Percentiles rank a stretch among this genome's conserved stretches.
Conservation (phyloP, 2,888 invertebrate species). For the Conus canariensis region DNA sequence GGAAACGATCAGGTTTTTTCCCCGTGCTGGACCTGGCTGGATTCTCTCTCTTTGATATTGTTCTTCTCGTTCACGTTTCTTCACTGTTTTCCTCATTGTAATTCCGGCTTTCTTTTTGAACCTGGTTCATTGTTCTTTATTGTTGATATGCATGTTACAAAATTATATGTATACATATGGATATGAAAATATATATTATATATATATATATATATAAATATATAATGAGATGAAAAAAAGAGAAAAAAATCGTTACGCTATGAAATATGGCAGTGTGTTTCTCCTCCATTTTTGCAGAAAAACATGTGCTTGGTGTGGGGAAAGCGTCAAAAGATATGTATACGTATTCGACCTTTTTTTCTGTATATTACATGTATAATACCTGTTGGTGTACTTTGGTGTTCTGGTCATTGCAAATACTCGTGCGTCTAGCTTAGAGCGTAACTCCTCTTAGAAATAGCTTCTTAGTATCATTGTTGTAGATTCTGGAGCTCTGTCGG, state of each 20-base stretch:
- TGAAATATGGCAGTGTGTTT: background rate
- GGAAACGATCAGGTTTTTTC: background rate
- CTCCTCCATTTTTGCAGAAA: background rate
- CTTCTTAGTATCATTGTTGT: background rate
- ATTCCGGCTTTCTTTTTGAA: background rate
- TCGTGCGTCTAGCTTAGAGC: conserved; percentile 19
- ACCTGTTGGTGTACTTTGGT: background rate
- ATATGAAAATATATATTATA: conserved; percentile 30
- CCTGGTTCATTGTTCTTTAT: background rate
- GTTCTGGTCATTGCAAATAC: conserved; percentile 27
- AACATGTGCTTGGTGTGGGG: conserved; percentile 2
- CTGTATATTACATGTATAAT: background rate
- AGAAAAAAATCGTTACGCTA: background rate
- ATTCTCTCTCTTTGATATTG: background rate
- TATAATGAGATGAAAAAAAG: conserved; percentile 15
- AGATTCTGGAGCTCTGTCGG: background rate
- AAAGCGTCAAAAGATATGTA: background rate
- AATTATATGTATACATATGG: conserved; percentile 31
- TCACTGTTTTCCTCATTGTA: background rate
- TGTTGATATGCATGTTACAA: conserved; percentile 3
- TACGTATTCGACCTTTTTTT: no score
- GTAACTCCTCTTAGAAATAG: background rate
- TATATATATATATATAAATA: conserved; percentile 15
- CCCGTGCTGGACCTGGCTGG: background rate
- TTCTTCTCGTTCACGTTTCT: background rate